Evolutionary conservation across 1,140 invertebrate genomes (phyloP).

Genomic region (Agraylea sexmaculata): DNA sequence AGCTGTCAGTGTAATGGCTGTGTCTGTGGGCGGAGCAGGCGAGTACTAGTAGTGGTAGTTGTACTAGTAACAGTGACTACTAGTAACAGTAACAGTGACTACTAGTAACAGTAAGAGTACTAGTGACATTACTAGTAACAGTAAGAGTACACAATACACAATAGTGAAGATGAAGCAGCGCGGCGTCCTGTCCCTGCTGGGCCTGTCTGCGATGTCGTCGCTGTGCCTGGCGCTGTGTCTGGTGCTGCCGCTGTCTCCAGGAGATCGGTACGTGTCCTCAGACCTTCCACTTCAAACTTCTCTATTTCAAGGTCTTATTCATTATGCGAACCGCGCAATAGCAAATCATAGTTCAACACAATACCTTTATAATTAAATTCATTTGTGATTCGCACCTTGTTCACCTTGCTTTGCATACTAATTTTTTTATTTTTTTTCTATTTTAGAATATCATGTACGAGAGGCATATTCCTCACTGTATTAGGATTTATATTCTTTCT

Average conservation of each 20-base stretch:
- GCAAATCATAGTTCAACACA: background rate
- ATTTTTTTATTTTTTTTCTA: constrained; percentile 1
- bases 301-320: background rate
- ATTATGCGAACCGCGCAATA: background rate
- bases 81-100: no score
- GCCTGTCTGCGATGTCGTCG: constrained; percentile 26
- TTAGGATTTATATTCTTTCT: constrained; percentile 52
- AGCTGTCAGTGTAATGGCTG: no score
- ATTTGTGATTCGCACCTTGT: background rate
- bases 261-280: constrained; percentile 27
- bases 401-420: constrained; percentile 1
- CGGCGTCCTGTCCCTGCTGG: constrained; percentile 25
- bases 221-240: constrained; percentile 28
- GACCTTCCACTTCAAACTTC: background rate
- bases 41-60: no score
- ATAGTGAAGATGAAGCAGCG: constrained; percentile 27
- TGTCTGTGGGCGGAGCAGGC: no score
- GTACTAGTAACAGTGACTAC: no score
- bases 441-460: constrained; percentile 40
- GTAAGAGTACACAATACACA: no score
- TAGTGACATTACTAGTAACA: no score
- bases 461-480: constrained; percentile 42
- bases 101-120: no score
- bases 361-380: background rate
- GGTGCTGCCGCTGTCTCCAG: constrained; percentile 29